Conservation (phyloP, 2,888 invertebrate species). For the Aphodius sticticus region DNA sequence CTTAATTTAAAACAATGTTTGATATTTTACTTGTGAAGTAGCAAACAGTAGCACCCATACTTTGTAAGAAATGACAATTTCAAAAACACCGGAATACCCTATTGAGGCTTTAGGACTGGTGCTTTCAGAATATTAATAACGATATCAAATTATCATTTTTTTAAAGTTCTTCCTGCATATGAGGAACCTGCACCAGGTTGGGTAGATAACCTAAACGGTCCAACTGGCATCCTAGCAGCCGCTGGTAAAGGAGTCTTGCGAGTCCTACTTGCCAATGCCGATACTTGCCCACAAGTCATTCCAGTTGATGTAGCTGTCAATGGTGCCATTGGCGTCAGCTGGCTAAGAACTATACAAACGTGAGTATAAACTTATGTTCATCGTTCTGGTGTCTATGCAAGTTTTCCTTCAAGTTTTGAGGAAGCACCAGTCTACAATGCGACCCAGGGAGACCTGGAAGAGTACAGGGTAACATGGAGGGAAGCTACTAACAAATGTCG, state of each 20-base stretch:
- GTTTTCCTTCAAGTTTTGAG: neutral
- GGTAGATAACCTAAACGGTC: constrained; percentile 92
- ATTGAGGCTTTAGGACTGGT: no score
- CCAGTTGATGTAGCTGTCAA: constrained; percentile 85
- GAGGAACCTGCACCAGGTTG: constrained; percentile 85
- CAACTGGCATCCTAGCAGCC: constrained; percentile 82
- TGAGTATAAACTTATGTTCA: neutral
- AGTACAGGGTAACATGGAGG: constrained; percentile 71
- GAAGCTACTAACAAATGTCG: constrained; percentile 67
- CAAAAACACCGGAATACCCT: no score
- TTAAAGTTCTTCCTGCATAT: constrained; percentile 68
- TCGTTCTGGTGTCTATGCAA: no score
- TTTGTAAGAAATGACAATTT: no score
- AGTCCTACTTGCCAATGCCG: constrained; percentile 77
- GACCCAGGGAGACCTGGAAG: constrained; percentile 16
- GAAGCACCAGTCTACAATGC: constrained; percentile 32
- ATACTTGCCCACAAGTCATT: constrained; percentile 71
- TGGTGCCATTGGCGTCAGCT: constrained; percentile 54
- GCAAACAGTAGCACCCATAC: no score
- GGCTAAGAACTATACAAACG: constrained; percentile 14
- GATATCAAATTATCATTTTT: no score
- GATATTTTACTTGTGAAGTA: no score
- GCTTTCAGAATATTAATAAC: no score
- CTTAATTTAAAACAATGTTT: no score
- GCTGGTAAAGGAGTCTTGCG: constrained; percentile 87